Evolutionary conservation across 1,140 invertebrate genomes (phyloP).

Genomic region (Maconellicoccus hirsutus): DNA sequence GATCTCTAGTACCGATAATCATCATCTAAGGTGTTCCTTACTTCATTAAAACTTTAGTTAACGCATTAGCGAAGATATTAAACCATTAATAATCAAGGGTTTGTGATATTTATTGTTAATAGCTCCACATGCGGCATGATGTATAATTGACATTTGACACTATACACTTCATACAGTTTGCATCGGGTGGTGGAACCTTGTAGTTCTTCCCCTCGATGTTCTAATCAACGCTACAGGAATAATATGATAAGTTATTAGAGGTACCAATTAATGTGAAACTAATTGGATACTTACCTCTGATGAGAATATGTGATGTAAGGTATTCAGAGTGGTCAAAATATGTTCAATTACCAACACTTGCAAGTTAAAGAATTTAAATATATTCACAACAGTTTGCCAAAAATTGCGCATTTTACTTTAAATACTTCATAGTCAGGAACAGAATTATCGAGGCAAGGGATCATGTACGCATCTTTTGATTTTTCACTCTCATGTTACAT

Average conservation of each 20-base stretch:
- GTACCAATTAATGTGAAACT: not conserved
- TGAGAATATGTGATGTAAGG: too few species aligned
- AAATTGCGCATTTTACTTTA: too few species aligned
- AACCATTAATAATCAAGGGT: constrained; percentile 16
- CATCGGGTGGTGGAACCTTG: not conserved
- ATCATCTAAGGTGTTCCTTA: constrained; percentile 14
- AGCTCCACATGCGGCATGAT: constrained; percentile 13
- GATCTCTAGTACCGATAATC: constrained; percentile 7
- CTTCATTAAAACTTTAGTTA: constrained; percentile 16
- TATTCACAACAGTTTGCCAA: too few species aligned
- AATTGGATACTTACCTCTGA: not conserved
- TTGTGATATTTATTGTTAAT: constrained; percentile 21
- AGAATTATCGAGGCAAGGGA: too few species aligned
- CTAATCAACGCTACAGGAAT: not conserved
- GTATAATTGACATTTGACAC: constrained; percentile 19
- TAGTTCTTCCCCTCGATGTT: not conserved
- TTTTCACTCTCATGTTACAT: too few species aligned
- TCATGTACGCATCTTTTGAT: too few species aligned
- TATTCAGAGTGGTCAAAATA: too few species aligned
- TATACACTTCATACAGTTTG: not conserved
- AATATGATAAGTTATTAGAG: not conserved
- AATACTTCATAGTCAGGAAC: too few species aligned
- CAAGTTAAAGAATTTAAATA: too few species aligned
- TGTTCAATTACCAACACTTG: too few species aligned
- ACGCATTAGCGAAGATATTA: not conserved